phyloP scores from a whole-genome alignment of 2,113 vertebrate species.

The Paedocypris sp. region DNA sequence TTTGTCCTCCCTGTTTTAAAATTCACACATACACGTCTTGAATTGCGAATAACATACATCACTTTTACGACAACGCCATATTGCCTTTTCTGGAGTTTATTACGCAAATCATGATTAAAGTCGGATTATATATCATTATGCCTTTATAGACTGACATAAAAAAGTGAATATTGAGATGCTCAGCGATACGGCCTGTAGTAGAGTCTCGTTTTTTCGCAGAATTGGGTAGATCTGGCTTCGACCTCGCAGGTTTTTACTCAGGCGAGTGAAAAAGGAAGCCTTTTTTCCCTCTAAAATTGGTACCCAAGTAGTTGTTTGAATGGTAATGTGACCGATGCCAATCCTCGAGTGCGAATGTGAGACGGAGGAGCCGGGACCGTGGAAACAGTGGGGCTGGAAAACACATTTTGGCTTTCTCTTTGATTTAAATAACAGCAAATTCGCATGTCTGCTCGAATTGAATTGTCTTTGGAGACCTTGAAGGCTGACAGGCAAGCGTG shows the following conservation, averaged over 20 bases:
- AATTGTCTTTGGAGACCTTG: slow-evolving; percentile 43
- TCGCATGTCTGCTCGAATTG: slow-evolving; percentile 33
- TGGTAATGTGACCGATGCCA: background rate
- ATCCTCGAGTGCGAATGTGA: background rate
- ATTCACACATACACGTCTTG: no score
- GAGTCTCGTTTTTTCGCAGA: no score
- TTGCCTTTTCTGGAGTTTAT: no score
- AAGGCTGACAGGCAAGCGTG: slow-evolving; percentile 30
- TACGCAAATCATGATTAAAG: no score
- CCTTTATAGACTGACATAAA: no score
- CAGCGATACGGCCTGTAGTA: no score
- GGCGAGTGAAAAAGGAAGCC: background rate
- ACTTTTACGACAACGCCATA: no score
- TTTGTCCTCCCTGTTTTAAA: no score
- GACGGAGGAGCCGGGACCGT: background rate
- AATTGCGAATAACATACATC: no score
- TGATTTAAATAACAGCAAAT: slow-evolving; percentile 27
- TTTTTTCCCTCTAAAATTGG: background rate
- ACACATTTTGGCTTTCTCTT: background rate
- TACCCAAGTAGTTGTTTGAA: background rate
- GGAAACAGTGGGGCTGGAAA: background rate
- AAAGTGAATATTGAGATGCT: no score
- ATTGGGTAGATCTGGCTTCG: no score
- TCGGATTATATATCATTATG: no score
- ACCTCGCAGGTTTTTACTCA: background rate